These are phyloP conservation scores for Actias luna DNA, from an alignment of 2,888 invertebrate genomes.

Conservation along the genomic window DNA sequence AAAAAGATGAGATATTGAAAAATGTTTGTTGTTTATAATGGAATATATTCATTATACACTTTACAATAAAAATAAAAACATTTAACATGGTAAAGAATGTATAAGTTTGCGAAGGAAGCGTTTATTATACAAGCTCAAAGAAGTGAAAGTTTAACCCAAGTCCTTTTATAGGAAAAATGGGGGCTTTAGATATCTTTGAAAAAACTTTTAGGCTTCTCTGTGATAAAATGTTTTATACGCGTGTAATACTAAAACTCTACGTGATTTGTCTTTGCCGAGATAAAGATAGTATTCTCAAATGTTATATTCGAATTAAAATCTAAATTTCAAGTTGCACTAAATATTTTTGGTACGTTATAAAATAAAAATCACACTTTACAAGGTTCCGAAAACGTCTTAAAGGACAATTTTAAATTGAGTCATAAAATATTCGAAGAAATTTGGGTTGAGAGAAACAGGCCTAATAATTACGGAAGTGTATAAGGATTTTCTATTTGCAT, in stretches of 20 bases:
- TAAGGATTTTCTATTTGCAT: slow-evolving; percentile 71
- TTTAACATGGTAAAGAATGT: background rate
- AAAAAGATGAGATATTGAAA: too few species aligned
- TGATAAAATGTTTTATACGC: slow-evolving; percentile 72
- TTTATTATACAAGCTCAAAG: slow-evolving; percentile 50
- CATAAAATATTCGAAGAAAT: slow-evolving; percentile 68
- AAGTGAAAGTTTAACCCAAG: slow-evolving; percentile 61
- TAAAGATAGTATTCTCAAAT: slow-evolving; percentile 46
- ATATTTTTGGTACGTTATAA: slow-evolving; percentile 34
- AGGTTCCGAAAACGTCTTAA: slow-evolving; percentile 35
- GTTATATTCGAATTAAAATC: too few species aligned
- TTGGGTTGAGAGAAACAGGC: slow-evolving; percentile 58
- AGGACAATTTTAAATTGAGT: slow-evolving; percentile 65
- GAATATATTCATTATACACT: background rate
- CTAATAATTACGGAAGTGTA: slow-evolving; percentile 75
- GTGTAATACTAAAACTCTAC: slow-evolving; percentile 66
- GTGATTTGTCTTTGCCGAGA: slow-evolving; percentile 68
- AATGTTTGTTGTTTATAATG: too few species aligned
- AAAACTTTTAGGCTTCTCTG: slow-evolving; percentile 55
- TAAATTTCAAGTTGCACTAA: too few species aligned
- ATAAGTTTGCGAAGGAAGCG: background rate
- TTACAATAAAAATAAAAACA: background rate
- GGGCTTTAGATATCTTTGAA: slow-evolving; percentile 63
- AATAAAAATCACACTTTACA: slow-evolving; percentile 40
- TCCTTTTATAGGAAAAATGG: slow-evolving; percentile 62